A percentile compares a stretch with the other conserved stretches of the same genome.
phyloP scores from a whole-genome alignment of 1,140 invertebrate genomes.

The Microplitis mediator region DNA sequence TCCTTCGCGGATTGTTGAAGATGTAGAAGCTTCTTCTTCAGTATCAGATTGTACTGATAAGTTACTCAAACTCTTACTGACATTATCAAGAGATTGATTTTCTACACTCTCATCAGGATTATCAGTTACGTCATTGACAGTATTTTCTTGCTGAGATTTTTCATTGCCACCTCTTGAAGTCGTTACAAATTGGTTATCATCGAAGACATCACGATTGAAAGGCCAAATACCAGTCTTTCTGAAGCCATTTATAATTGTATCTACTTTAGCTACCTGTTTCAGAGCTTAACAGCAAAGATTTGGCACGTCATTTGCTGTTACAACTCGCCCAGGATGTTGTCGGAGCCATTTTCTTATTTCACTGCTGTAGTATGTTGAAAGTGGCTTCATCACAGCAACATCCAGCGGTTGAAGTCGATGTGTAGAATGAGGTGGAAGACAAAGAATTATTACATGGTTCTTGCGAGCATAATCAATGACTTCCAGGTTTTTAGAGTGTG shows the following conservation, averaged over 20 bases:
- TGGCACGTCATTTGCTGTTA: constrained; percentile 13
- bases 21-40: not conserved
- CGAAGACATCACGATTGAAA: constrained; percentile 40
- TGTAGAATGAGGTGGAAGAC: constrained; percentile 36
- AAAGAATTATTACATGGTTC: constrained; percentile 30
- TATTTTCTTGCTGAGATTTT: constrained; percentile 28
- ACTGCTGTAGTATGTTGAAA: constrained; percentile 17
- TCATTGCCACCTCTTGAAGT: constrained; percentile 35
- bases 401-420: constrained; percentile 53
- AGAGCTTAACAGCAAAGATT: constrained; percentile 47
- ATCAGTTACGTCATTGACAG: too few species aligned
- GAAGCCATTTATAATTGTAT: constrained; percentile 51
- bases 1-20: not conserved
- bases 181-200: constrained; percentile 47
- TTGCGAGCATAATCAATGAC: constrained; percentile 36
- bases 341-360: constrained; percentile 22
- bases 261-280: constrained; percentile 45
- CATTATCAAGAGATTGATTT: not conserved
- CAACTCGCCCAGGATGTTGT: constrained; percentile 18
- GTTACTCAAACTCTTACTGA: not conserved
- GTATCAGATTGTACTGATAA: constrained; percentile 1
- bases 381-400: constrained; percentile 27
- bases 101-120: not conserved
- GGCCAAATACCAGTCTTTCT: constrained; percentile 50
- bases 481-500: constrained; percentile 41